These are phyloP conservation scores for Axea sp. DNA, from an alignment of 2,888 invertebrate species.

Conservation along the genomic window DNA sequence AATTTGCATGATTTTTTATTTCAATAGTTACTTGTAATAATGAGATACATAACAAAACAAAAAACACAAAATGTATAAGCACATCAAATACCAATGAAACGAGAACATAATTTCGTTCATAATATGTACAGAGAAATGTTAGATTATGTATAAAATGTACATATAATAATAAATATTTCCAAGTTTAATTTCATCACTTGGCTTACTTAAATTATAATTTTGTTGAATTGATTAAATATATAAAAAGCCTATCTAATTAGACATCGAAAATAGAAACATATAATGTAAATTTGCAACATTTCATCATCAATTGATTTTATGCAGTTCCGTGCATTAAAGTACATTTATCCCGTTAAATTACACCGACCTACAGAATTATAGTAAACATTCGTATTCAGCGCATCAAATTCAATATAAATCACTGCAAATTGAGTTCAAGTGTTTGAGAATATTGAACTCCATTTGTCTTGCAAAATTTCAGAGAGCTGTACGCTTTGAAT, in stretches of 20 bases:
- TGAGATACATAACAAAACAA: conserved; percentile 11
- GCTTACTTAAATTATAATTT: background rate
- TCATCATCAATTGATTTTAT: background rate
- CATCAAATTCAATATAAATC: conserved; percentile 5
- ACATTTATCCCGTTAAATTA: conserved; percentile 5
- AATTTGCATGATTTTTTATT: conserved; percentile 21
- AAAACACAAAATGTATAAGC: no score
- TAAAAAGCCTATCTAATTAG: no score
- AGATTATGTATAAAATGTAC: no score
- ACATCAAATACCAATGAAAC: conserved; percentile 21
- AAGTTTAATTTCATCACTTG: background rate
- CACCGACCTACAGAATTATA: background rate
- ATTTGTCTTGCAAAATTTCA: background rate
- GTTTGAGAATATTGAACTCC: background rate
- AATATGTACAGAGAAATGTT: no score
- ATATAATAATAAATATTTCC: background rate
- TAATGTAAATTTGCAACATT: no score
- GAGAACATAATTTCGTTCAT: no score
- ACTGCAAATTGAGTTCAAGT: conserved; percentile 3
- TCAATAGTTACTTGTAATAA: conserved; percentile 20
- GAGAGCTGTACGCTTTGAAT: no score
- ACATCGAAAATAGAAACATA: no score
- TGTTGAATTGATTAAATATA: background rate
- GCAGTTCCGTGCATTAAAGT: background rate
- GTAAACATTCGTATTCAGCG: background rate